Evolutionary conservation across 1,140 invertebrate genomes (phyloP).

Genomic region (Lucilia cuprina): DNA sequence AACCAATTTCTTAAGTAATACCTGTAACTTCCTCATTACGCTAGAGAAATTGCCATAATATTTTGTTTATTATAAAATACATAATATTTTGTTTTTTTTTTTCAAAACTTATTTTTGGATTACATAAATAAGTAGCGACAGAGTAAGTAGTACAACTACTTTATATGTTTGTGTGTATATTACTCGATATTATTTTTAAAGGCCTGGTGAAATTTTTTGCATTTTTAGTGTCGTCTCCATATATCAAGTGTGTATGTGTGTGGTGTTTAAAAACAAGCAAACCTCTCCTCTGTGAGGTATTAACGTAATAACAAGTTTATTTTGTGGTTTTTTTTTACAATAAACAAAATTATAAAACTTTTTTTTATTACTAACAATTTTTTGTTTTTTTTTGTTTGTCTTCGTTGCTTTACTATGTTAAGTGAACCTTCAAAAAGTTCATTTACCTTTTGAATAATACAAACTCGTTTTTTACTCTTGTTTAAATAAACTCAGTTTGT

Average conservation of each 20-base stretch:
- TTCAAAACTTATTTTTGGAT: background rate
- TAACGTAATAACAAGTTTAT: slow-evolving; percentile 35
- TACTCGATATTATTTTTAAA: background rate
- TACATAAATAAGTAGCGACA: slow-evolving; percentile 9
- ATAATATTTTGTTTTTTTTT: background rate
- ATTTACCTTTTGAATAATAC: slow-evolving; percentile 51
- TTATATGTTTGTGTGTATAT: too few relatives aligned
- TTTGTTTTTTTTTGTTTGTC: background rate
- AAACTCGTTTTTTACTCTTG: slow-evolving; percentile 16
- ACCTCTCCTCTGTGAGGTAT: background rate
- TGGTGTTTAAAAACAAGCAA: background rate
- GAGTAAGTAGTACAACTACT: background rate
- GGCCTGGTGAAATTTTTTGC: slow-evolving; percentile 23
- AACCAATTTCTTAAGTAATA: background rate
- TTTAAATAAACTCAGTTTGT: background rate
- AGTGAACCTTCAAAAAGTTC: slow-evolving; percentile 63
- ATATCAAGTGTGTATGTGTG: background rate
- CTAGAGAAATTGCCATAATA: background rate
- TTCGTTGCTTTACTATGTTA: slow-evolving; percentile 49
- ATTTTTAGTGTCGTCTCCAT: background rate
- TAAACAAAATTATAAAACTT: slow-evolving; percentile 13
- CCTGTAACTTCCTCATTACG: background rate
- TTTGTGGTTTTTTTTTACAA: slow-evolving; percentile 8
- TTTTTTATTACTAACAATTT: background rate
- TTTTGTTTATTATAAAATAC: background rate